A percentile compares a stretch with the other conserved stretches of the same genome.
phyloP scores from a whole-genome alignment of 2,113 vertebrate genomes.

The Bolborhynchus lineola region DNA sequence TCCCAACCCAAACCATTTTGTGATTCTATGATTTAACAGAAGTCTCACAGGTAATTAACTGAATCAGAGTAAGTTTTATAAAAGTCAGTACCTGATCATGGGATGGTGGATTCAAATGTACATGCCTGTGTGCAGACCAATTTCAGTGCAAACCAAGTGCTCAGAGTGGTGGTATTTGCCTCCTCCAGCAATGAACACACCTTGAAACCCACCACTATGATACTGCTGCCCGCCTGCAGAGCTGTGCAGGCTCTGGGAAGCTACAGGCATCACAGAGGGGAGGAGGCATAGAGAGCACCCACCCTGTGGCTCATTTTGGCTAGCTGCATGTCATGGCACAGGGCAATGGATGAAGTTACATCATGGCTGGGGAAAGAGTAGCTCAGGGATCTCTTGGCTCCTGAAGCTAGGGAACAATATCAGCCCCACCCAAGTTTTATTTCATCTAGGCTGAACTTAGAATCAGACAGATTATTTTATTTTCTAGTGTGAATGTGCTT shows the following conservation, averaged over 20 bases:
- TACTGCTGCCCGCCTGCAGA: background rate
- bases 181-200: background rate
- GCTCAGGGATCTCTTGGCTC: background rate
- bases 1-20: background rate
- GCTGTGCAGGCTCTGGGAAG: background rate
- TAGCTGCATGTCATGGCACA: background rate
- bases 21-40: background rate
- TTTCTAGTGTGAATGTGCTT: background rate
- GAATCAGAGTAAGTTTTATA: background rate
- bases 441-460: background rate
- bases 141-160: background rate
- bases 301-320: background rate
- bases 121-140: accelerated
- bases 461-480: background rate
- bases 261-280: background rate
- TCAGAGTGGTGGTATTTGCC: accelerated
- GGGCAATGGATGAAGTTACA: background rate
- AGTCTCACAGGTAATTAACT: background rate
- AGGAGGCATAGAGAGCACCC: background rate
- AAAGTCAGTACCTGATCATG: background rate
- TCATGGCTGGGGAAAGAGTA: background rate
- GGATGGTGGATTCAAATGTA: no score
- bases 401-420: background rate
- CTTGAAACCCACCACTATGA: accelerated
- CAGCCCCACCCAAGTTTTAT: background rate